These are phyloP conservation scores for Ypsolopha scabrella DNA, from an alignment of 2,888 invertebrate genomes.

Conservation along the genomic window DNA sequence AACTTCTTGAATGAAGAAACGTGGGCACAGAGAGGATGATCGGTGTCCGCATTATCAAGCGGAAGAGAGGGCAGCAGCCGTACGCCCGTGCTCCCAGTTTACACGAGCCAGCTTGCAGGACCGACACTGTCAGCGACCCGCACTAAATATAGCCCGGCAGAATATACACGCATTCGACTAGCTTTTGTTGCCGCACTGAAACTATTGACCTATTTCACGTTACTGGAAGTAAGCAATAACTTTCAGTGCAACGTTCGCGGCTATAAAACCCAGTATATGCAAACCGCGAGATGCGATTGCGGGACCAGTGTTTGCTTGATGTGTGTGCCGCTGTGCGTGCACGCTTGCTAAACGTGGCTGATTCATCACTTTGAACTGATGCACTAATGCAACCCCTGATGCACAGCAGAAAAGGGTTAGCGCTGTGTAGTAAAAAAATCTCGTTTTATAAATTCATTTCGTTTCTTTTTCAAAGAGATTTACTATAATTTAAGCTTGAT, in stretches of 20 bases:
- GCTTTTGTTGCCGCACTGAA: constrained; percentile 67
- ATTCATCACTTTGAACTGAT: no score
- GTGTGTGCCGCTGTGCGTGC: constrained; percentile 12
- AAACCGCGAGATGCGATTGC: background rate
- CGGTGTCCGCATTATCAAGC: background rate
- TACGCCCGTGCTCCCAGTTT: background rate
- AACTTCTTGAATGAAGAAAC: no score
- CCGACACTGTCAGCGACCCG: constrained; percentile 30
- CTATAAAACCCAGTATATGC: constrained; percentile 33
- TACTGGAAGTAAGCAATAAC: constrained; percentile 68
- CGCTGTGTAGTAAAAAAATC: no score
- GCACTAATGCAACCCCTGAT: no score
- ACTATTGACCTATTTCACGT: constrained; percentile 69
- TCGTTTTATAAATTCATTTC: no score
- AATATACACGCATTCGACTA: constrained; percentile 52
- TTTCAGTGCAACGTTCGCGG: constrained; percentile 58
- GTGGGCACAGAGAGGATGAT: background rate
- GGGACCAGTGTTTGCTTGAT: background rate
- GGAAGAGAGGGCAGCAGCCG: background rate
- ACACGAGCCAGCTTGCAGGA: constrained; percentile 8
- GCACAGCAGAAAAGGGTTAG: no score
- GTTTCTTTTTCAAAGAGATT: no score
- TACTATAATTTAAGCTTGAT: no score
- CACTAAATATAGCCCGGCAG: constrained; percentile 48
- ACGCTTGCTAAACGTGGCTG: no score